Conservation (phyloP, 2,797 vertebrate genomes). For the Knipowitschia caucasica region DNA sequence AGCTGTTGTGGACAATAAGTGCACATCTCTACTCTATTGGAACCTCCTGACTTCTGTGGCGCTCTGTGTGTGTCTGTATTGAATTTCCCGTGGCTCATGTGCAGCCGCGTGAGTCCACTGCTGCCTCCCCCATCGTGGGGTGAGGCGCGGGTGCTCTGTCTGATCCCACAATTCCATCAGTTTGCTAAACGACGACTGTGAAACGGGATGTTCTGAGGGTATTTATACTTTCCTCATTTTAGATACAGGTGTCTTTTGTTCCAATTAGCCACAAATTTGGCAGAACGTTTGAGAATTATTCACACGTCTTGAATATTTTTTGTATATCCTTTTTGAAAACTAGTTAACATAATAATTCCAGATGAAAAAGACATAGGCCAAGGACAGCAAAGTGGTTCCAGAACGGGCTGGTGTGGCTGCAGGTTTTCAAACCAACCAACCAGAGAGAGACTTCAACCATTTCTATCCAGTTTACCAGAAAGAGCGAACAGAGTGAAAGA, state of each 20-base stretch:
- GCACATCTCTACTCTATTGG: slow-evolving; percentile 3
- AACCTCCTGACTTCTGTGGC: slow-evolving; percentile 14
- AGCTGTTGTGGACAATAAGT: slow-evolving; percentile 6
- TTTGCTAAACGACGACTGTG: background rate
- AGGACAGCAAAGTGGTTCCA: too few relatives aligned
- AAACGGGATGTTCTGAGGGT: slow-evolving; percentile 3
- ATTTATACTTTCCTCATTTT: background rate
- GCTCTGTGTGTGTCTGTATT: slow-evolving; percentile 24
- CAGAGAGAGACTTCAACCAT: too few relatives aligned
- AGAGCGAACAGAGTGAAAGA: too few relatives aligned
- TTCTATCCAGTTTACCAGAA: too few relatives aligned
- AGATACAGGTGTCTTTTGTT: background rate
- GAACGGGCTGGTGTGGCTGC: too few relatives aligned
- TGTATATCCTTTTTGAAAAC: too few relatives aligned
- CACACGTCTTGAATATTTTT: too few relatives aligned
- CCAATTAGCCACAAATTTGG: too few relatives aligned
- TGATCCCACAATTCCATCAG: slow-evolving; percentile 27
- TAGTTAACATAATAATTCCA: too few relatives aligned
- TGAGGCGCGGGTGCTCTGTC: slow-evolving; percentile 29
- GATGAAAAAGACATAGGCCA: too few relatives aligned
- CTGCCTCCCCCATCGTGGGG: slow-evolving; percentile 30
- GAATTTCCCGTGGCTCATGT: slow-evolving; percentile 49
- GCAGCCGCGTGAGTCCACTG: slow-evolving; percentile 47
- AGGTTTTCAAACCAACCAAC: too few relatives aligned
- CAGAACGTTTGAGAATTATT: too few relatives aligned